A percentile compares a stretch with the other conserved stretches of the same genome.
phyloP scores from a whole-genome alignment of 1,140 invertebrate genomes.

The Ceratosolen fusciceps region DNA sequence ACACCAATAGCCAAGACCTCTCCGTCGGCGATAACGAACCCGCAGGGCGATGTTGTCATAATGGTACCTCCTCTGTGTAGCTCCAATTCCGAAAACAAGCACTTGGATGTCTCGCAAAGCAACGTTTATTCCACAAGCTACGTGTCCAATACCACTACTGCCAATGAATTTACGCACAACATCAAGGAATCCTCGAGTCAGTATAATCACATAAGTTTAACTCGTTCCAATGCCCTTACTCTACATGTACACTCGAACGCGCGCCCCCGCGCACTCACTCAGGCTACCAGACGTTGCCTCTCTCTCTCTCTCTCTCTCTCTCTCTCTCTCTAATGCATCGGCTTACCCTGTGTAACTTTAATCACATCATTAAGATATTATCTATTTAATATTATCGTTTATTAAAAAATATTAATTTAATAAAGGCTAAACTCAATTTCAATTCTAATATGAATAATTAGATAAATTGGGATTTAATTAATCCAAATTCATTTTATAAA shows the following conservation, averaged over 20 bases:
- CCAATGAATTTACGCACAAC: conserved; percentile 48
- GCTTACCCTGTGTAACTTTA: too few species aligned
- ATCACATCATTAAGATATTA: too few species aligned
- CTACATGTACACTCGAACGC: too few species aligned
- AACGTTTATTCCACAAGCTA: background rate
- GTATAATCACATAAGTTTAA: conserved; percentile 40
- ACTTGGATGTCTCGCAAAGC: conserved; percentile 21
- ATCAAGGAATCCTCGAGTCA: conserved; percentile 55
- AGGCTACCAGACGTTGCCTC: background rate
- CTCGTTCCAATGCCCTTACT: background rate
- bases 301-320: conserved; percentile 8
- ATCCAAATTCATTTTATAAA: too few species aligned
- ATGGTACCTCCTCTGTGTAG: conserved; percentile 73
- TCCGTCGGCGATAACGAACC: conserved; percentile 52
- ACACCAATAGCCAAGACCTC: conserved; percentile 23
- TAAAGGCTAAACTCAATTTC: too few species aligned
- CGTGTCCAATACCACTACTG: background rate
- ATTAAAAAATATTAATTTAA: too few species aligned
- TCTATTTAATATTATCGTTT: too few species aligned
- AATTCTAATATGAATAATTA: too few species aligned
- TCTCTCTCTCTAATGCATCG: background rate
- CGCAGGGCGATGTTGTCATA: conserved; percentile 75
- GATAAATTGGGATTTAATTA: too few species aligned
- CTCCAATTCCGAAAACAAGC: conserved; percentile 61
- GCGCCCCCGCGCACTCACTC: background rate